Evolutionary conservation across 35 echinoderm and acorn worm genomes (phyloP).

Genomic region (Apostichopus californicus): DNA sequence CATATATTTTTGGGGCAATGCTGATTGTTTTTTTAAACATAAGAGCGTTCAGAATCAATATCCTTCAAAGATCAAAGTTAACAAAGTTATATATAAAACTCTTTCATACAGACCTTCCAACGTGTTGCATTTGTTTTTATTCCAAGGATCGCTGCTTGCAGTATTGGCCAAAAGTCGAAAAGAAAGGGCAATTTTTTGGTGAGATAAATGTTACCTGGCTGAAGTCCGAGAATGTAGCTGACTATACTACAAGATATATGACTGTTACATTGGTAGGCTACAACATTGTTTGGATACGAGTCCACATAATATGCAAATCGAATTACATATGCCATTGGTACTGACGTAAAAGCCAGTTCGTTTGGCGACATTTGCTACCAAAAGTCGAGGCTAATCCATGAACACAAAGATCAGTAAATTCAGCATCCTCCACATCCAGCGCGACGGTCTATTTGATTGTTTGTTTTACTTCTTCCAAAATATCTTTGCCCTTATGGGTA

Average conservation of each 20-base stretch:
- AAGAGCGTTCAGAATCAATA: neutral
- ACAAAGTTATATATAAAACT: neutral
- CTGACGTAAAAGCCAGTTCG: no score
- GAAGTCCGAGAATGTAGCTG: neutral
- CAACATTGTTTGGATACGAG: neutral
- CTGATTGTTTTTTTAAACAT: neutral
- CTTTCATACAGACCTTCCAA: neutral
- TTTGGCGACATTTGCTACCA: no score
- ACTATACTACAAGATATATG: neutral
- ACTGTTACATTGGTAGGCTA: neutral
- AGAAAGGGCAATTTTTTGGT: neutral
- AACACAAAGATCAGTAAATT: no score
- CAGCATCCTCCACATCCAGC: no score
- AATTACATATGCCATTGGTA: no score
- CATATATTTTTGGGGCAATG: neutral
- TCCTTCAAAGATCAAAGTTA: neutral
- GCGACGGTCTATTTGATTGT: no score
- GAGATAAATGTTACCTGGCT: neutral
- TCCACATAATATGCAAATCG: no score
- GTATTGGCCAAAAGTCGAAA: constrained; percentile 1
- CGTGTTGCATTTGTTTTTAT: no score
- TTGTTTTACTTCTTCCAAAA: no score
- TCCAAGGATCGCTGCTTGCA: neutral
- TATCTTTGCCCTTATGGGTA: no score
- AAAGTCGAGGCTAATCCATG: no score